phyloP scores from a whole-genome alignment of 2,888 invertebrate genomes.

The Drosophila suboccidentalis region DNA sequence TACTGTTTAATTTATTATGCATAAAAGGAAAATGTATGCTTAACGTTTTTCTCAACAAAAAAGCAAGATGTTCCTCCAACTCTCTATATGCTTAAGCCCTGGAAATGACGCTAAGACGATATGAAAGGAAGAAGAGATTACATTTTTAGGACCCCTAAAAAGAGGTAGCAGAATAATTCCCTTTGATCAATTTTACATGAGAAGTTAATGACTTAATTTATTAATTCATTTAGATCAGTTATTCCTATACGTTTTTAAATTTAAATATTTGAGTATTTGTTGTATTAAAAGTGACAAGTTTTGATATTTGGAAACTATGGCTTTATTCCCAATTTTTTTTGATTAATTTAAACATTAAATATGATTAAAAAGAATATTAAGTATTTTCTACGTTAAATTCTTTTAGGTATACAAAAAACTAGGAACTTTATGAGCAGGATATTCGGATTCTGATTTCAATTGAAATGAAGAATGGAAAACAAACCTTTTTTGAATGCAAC shows the following conservation, averaged over 20 bases:
- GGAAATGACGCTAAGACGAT: constrained; percentile 7
- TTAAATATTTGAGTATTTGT: not conserved
- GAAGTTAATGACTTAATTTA: not conserved
- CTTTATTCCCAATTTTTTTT: not conserved
- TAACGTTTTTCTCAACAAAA: constrained; percentile 1
- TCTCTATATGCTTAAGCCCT: not conserved
- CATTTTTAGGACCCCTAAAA: not conserved
- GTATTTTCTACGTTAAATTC: not conserved
- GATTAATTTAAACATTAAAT: not conserved
- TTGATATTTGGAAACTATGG: not conserved
- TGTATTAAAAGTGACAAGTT: not conserved
- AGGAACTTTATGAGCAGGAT: no score
- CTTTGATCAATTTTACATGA: constrained; percentile 2
- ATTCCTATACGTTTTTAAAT: not conserved
- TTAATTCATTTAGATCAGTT: not conserved
- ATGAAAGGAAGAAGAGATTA: constrained; percentile 9
- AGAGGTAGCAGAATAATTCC: constrained; percentile 1
- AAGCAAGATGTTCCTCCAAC: not conserved
- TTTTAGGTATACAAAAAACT: no score
- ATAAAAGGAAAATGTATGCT: constrained; percentile 20
- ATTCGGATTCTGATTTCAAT: no score
- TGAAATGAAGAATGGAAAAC: no score
- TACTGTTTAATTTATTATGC: constrained; percentile 24
- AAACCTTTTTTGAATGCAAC: no score
- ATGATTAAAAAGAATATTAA: not conserved